Percentiles rank a stretch among this genome's conserved stretches.
Evolutionary conservation across 2,797 vertebrate species (phyloP).

Genomic region (Columba guinea): DNA sequence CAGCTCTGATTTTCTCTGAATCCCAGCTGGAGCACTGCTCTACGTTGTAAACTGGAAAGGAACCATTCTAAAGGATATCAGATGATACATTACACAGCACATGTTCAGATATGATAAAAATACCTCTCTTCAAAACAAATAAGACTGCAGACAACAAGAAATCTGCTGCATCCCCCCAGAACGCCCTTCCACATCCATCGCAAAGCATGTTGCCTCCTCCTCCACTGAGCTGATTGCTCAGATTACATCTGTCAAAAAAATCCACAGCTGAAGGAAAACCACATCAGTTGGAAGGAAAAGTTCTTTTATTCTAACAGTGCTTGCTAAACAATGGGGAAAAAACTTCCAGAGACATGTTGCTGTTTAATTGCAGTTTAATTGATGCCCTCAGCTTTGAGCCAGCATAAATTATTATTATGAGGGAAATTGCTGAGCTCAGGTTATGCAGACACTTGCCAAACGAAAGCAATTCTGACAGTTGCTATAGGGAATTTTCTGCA

Average conservation of each 20-base stretch:
- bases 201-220: background rate
- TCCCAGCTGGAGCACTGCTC: background rate
- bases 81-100: background rate
- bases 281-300: background rate
- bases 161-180: background rate
- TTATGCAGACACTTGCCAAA: conserved; percentile 15
- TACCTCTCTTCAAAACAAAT: background rate
- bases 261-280: background rate
- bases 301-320: background rate
- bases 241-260: background rate
- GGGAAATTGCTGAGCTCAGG: background rate
- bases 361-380: conserved; percentile 33
- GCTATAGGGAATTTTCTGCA: conserved; percentile 24
- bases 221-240: background rate
- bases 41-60: background rate
- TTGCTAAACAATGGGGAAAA: background rate
- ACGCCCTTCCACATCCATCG: background rate
- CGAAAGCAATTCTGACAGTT: conserved; percentile 6
- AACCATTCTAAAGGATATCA: background rate
- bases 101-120: background rate
- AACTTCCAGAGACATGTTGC: background rate
- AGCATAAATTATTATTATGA: conserved; percentile 29
- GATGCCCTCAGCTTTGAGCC: background rate
- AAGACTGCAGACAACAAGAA: background rate
- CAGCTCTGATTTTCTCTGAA: background rate